Percentiles rank a stretch among this genome's conserved stretches.
Conservation (phyloP, 2,888 invertebrate genomes). For the Nymphalis polychloros region DNA sequence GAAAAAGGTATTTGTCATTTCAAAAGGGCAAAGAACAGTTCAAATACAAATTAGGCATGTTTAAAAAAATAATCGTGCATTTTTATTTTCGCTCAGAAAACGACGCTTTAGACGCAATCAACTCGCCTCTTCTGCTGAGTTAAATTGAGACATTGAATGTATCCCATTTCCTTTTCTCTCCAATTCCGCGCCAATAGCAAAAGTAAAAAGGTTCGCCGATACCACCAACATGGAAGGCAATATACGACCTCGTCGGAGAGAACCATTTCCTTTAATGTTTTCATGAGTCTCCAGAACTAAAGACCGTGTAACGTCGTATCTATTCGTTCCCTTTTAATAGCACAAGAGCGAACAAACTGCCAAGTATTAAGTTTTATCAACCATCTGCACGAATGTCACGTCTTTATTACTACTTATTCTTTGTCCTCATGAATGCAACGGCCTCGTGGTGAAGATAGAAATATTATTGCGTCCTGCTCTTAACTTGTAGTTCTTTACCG, state of each 20-base stretch:
- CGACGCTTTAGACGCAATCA: conserved; percentile 65
- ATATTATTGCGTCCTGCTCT: conserved; percentile 53
- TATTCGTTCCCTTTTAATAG: conserved; percentile 75
- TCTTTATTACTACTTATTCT: conserved; percentile 80
- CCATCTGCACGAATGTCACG: conserved; percentile 80
- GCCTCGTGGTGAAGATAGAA: conserved; percentile 49
- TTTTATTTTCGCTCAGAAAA: conserved; percentile 53
- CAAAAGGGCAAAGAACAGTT: conserved; percentile 59
- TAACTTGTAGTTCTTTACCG: conserved; percentile 46
- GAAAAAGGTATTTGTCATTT: conserved; percentile 61
- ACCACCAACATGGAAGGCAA: conserved; percentile 68
- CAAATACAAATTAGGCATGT: conserved; percentile 66
- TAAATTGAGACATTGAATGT: conserved; percentile 78
- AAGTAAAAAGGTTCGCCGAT: conserved; percentile 68
- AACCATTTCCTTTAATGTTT: conserved; percentile 76
- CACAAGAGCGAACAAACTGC: conserved; percentile 71
- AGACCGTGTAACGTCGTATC: conserved; percentile 76
- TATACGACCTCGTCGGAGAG: conserved; percentile 65
- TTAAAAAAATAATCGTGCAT: conserved; percentile 46
- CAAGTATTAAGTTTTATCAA: conserved; percentile 79
- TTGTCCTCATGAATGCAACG: conserved; percentile 76
- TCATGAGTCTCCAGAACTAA: conserved; percentile 74
- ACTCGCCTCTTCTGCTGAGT: conserved; percentile 52
- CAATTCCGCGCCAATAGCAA: conserved; percentile 72
- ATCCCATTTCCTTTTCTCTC: conserved; percentile 72